Evolutionary conservation across 2,113 vertebrate species (phyloP).

Genomic region (Scortum barcoo): DNA sequence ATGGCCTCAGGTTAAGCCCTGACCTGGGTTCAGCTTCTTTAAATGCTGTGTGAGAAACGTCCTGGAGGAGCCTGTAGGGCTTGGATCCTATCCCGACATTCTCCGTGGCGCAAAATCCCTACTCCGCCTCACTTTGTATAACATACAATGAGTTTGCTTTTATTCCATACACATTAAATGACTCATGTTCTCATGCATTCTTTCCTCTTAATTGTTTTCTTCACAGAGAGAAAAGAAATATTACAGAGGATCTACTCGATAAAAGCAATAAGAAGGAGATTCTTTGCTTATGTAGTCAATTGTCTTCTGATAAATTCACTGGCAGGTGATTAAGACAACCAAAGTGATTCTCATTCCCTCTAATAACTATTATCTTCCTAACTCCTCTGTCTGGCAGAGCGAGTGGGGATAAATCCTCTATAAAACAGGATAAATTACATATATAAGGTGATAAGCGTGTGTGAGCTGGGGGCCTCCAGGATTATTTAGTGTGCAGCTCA

Average conservation of each 20-base stretch:
- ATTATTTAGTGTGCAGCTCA: slow-evolving; percentile 92
- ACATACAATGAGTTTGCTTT: slow-evolving; percentile 8
- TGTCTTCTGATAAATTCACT: slow-evolving; percentile 71
- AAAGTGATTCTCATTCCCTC: slow-evolving; percentile 75
- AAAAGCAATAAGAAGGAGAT: slow-evolving; percentile 40
- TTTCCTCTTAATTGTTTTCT: slow-evolving; percentile 33
- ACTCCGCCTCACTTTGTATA: slow-evolving; percentile 16
- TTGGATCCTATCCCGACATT: slow-evolving; percentile 70
- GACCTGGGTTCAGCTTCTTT: slow-evolving; percentile 74
- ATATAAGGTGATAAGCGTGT: slow-evolving; percentile 93
- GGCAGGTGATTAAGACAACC: slow-evolving; percentile 66
- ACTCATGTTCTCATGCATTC: slow-evolving; percentile 5
- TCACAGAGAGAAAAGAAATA: slow-evolving; percentile 20
- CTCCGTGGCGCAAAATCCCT: slow-evolving; percentile 38
- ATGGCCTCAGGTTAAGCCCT: slow-evolving; percentile 77
- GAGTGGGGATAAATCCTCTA: slow-evolving; percentile 80
- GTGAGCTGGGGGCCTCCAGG: slow-evolving; percentile 85
- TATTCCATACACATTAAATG: slow-evolving; percentile 15
- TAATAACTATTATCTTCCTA: slow-evolving; percentile 80
- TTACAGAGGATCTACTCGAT: slow-evolving; percentile 10
- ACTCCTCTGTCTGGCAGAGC: slow-evolving; percentile 67
- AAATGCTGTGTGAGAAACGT: slow-evolving; percentile 74
- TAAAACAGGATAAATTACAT: slow-evolving; percentile 84
- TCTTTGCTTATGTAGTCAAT: slow-evolving; percentile 51
- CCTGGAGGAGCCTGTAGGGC: slow-evolving; percentile 71